Percentiles rank a stretch among this genome's conserved stretches.
Evolutionary conservation across 2,888 invertebrate genomes (phyloP).

Genomic region (Limulus polyphemus): DNA sequence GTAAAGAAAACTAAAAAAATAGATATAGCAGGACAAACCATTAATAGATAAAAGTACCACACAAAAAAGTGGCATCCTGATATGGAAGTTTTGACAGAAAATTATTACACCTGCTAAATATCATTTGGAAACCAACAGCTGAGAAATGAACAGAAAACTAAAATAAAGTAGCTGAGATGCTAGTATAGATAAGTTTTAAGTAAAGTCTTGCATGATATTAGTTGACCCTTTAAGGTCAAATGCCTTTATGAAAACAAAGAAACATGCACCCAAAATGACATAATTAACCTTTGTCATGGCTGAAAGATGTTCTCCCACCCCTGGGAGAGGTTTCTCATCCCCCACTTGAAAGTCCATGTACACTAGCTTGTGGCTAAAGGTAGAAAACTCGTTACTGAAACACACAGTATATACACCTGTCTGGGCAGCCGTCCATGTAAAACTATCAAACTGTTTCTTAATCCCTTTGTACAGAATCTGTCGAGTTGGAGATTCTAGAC

Average conservation of each 20-base stretch:
- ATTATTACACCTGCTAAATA: too few species aligned
- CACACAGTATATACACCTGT: slow-evolving; percentile 73
- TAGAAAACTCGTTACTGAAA: slow-evolving; percentile 98
- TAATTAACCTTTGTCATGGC: slow-evolving; percentile 61
- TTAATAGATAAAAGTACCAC: too few species aligned
- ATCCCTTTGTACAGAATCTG: slow-evolving; percentile 79
- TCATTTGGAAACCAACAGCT: too few species aligned
- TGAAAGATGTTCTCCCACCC: slow-evolving; percentile 68
- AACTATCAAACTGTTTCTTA: slow-evolving; percentile 90
- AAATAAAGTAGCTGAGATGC: too few species aligned
- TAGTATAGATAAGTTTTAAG: too few species aligned
- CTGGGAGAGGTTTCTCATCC: slow-evolving; percentile 63
- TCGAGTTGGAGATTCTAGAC: slow-evolving; percentile 70
- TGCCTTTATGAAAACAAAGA: neutral
- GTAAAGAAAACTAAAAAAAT: too few species aligned
- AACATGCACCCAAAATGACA: neutral
- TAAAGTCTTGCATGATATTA: neutral
- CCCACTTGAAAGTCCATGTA: slow-evolving; percentile 97
- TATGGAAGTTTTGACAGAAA: too few species aligned
- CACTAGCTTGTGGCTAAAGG: slow-evolving; percentile 94
- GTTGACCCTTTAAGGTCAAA: neutral
- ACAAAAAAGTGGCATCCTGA: too few species aligned
- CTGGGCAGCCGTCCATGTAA: slow-evolving; percentile 61
- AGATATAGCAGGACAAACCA: too few species aligned
- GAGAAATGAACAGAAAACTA: too few species aligned